Evolutionary conservation across 2,888 invertebrate species (phyloP).

Genomic region (Cephalotes varians): DNA sequence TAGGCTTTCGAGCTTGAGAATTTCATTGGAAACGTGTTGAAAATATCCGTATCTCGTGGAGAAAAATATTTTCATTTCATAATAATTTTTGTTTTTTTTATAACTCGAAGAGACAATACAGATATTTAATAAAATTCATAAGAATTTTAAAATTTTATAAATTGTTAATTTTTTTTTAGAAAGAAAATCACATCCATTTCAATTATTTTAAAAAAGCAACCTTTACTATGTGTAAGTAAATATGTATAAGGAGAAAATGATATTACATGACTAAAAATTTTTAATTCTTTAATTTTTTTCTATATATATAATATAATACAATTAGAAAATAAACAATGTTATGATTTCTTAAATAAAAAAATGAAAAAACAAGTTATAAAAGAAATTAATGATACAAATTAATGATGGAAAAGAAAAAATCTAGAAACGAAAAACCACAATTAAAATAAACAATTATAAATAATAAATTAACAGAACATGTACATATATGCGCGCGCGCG

Average conservation of each 20-base stretch:
- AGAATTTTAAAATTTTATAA: constrained; percentile 7
- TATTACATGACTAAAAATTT: not conserved
- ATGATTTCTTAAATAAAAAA: not conserved
- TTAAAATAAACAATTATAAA: not conserved
- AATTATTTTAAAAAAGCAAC: not conserved
- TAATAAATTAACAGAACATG: not conserved
- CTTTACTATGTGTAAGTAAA: not conserved
- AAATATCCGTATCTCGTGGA: not conserved
- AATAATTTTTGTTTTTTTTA: not conserved
- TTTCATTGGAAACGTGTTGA: not conserved
- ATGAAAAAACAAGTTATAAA: no score
- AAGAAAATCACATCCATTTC: not conserved
- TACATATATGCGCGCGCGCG: no score
- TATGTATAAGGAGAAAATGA: not conserved
- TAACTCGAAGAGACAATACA: not conserved
- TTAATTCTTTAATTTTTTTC: no score
- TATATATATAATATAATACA: no score
- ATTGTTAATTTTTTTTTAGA: not conserved
- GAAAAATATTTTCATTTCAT: not conserved
- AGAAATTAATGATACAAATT: not conserved
- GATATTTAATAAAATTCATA: not conserved
- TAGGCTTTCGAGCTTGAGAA: not conserved
- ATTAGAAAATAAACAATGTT: not conserved
- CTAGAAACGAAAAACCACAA: not conserved
- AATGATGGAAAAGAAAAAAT: not conserved